These are phyloP conservation scores for Colinus virginianus DNA, from an alignment of 2,113 vertebrate genomes.

Conservation along the genomic window DNA sequence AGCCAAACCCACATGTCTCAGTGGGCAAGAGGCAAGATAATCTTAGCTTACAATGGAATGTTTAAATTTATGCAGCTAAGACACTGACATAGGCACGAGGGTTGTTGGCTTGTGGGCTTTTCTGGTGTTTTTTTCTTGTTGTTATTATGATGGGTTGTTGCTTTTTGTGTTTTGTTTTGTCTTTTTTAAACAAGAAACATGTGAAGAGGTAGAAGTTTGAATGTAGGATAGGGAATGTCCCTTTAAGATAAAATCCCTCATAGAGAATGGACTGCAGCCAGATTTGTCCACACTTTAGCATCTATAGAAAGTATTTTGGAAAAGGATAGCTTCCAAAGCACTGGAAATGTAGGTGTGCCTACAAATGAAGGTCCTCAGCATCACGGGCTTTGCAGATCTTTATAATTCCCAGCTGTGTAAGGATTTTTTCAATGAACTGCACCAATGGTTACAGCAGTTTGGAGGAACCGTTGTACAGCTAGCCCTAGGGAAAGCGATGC, in stretches of 20 bases:
- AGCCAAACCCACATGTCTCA: conserved; percentile 76
- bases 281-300: neutral
- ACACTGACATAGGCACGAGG: conserved; percentile 57
- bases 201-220: conserved; percentile 44
- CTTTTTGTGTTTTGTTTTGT: too few relatives aligned
- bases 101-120: neutral
- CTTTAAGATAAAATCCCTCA: conserved; percentile 45
- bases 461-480: conserved; percentile 17
- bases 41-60: conserved; percentile 75
- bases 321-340: conserved; percentile 5
- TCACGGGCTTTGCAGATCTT: neutral
- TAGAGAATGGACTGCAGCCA: conserved; percentile 36
- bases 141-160: too few relatives aligned
- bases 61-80: conserved; percentile 63
- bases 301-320: conserved; percentile 46
- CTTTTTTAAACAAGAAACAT: conserved; percentile 39
- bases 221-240: conserved; percentile 6
- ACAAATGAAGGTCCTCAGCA: conserved; percentile 17
- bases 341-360: neutral
- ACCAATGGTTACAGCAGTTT: conserved; percentile 11
- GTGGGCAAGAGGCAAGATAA: conserved; percentile 71
- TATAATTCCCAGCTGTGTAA: conserved; percentile 42
- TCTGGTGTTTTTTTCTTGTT: neutral
- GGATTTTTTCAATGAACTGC: neutral
- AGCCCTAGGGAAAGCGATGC: conserved; percentile 49